Evolutionary conservation across 1,140 invertebrate genomes (phyloP), one percentile per base, ranked within the genome.

Genomic region (Polypedilum vanderplanki): DNA sequence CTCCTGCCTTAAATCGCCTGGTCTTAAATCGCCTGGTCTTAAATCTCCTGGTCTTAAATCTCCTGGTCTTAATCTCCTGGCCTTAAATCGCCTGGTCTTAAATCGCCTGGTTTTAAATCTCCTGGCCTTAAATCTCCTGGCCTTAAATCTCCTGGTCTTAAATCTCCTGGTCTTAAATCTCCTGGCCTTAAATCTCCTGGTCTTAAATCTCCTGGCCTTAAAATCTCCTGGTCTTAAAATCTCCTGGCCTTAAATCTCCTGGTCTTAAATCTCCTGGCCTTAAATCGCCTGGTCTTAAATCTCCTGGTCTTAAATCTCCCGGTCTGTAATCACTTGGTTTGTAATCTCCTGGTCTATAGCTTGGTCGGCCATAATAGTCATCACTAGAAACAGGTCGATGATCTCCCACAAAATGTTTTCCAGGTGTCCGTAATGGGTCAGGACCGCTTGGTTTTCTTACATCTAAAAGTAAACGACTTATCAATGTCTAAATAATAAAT

Each of bases 111-210:
- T 17, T 20, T 20, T 7, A 73, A 74, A n/a, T 40, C 75, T 46
- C 73, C 74, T 22, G 67, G 73, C n/a, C 41, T 18, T 41, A 10
- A 18, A n/a, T n/a, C n/a, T n/a, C n/a, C n/a, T 40, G 10, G 17
- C 40, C 65, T 22, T 41, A 7, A 40, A 12, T 41, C 33, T 4
- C 65, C 41, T 18, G 41, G 17, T 74, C 74, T 22, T 3, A 74
- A 73, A 22, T 65, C 74, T 73, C 33, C 75, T 46, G 77, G 76
- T n/a, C 77, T 79, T 77, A 84, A 86, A 40, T 80, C 83, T 74
- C 33, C 41, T 41, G 46, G 57, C 40, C 41, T 17, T 22, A 18
- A 40, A 73, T 40, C 74, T 10, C 70, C 75, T 0, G 75, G 65
- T 33, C 73, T 74, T 57, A 76, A 74, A 41, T 75, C 77, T 73